phyloP scores from a whole-genome alignment of 1,140 invertebrate species.

The Metaphire vulgaris region DNA sequence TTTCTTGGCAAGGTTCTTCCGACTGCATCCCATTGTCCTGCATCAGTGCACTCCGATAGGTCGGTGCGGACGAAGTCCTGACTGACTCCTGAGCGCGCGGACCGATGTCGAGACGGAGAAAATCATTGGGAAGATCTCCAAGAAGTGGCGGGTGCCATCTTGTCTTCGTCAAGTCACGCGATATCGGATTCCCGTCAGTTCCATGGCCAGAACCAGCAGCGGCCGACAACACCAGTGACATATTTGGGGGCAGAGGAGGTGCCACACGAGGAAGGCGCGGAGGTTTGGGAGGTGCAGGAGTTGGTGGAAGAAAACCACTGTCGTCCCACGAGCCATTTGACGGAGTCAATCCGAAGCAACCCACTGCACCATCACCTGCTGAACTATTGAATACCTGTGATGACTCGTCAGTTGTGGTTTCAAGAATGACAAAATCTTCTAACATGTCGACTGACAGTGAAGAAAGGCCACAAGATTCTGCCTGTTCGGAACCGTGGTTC shows the following conservation, averaged over 20 bases:
- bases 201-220: not conserved
- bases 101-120: slow-evolving; percentile 59
- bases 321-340: not conserved
- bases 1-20: not conserved
- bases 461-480: not conserved
- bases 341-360: not conserved
- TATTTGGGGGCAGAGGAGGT: slow-evolving; percentile 15
- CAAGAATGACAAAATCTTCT: not conserved
- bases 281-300: slow-evolving; percentile 36
- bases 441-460: not conserved
- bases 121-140: slow-evolving; percentile 70
- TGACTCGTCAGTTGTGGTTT: not conserved
- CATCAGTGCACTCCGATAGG: not conserved
- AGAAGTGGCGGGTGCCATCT: slow-evolving; percentile 77
- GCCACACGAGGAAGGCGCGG: slow-evolving; percentile 42
- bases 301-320: not conserved
- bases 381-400: not conserved
- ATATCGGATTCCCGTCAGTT: not conserved
- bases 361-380: not conserved
- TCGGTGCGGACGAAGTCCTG: not conserved
- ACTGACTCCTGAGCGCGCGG: slow-evolving; percentile 25
- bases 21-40: not conserved
- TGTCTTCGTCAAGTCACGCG: not conserved
- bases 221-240: slow-evolving; percentile 13
- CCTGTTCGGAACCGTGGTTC: not conserved